phyloP scores from a whole-genome alignment of 2,888 invertebrate species.

The Caenorhabditis sp. region DNA sequence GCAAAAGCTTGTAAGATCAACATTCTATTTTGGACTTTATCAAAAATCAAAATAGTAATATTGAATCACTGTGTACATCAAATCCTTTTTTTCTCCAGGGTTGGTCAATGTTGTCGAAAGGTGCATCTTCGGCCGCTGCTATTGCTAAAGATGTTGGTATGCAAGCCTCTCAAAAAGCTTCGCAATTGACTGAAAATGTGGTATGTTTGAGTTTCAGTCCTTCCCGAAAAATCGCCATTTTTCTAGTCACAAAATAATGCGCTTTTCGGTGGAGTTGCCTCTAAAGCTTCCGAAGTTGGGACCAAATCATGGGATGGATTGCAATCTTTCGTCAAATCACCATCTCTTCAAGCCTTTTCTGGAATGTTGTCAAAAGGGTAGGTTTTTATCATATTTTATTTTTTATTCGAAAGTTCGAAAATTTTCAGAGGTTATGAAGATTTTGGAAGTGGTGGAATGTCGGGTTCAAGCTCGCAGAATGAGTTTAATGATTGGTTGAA shows the following conservation, averaged over 20 bases:
- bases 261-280: slow-evolving; percentile 54
- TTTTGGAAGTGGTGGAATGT: slow-evolving; percentile 32
- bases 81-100: no score
- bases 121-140: slow-evolving; percentile 66
- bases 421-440: slow-evolving; percentile 40
- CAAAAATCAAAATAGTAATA: no score
- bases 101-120: slow-evolving; percentile 67
- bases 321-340: slow-evolving; percentile 68
- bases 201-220: no score
- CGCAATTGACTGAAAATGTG: slow-evolving; percentile 58
- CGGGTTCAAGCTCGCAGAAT: slow-evolving; percentile 31
- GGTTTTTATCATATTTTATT: slow-evolving; percentile 2
- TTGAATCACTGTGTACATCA: no score
- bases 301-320: slow-evolving; percentile 64
- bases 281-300: slow-evolving; percentile 65
- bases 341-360: slow-evolving; percentile 65
- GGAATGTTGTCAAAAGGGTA: slow-evolving; percentile 38
- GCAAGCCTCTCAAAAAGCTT: slow-evolving; percentile 66
- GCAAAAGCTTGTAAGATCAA: no score
- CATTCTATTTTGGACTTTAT: no score
- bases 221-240: background rate
- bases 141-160: slow-evolving; percentile 66
- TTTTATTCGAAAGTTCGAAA: no score
- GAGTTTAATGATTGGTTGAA: slow-evolving; percentile 42
- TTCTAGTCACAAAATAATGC: slow-evolving; percentile 51